These are phyloP conservation scores for Troides aeacus DNA, from an alignment of 2,888 invertebrate species.

Conservation along the genomic window DNA sequence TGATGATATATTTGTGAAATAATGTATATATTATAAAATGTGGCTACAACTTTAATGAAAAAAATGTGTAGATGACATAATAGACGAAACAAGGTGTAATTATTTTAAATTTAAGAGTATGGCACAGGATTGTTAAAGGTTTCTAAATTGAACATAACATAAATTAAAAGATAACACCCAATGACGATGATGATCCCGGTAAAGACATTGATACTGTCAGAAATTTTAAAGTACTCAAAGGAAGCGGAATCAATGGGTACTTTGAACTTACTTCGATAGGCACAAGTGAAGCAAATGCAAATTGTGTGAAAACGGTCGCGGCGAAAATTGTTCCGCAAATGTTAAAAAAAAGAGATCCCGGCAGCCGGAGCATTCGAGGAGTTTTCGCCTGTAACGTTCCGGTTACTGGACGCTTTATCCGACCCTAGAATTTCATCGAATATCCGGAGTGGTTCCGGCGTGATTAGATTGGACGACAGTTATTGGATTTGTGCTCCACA, in stretches of 20 bases:
- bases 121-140: too few species aligned
- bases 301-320: neutral
- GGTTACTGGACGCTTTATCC: conserved; percentile 35
- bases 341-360: neutral
- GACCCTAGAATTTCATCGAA: conserved; percentile 58
- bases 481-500: conserved; percentile 62
- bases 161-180: too few species aligned
- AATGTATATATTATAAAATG: too few species aligned
- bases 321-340: neutral
- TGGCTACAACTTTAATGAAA: too few species aligned
- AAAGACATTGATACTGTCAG: too few species aligned
- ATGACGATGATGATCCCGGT: too few species aligned
- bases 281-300: neutral
- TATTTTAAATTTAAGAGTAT: too few species aligned
- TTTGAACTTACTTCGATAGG: too few species aligned
- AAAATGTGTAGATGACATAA: too few species aligned
- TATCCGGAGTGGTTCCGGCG: conserved; percentile 44
- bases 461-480: conserved; percentile 60
- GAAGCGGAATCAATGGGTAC: neutral
- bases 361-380: neutral
- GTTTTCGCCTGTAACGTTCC: conserved; percentile 12
- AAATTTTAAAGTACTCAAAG: neutral
- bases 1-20: too few species aligned
- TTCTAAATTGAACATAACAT: too few species aligned
- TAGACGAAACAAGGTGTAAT: too few species aligned